Evolutionary conservation across 2,113 vertebrate genomes (phyloP).

Genomic region (Hymenochirus boettgeri): DNA sequence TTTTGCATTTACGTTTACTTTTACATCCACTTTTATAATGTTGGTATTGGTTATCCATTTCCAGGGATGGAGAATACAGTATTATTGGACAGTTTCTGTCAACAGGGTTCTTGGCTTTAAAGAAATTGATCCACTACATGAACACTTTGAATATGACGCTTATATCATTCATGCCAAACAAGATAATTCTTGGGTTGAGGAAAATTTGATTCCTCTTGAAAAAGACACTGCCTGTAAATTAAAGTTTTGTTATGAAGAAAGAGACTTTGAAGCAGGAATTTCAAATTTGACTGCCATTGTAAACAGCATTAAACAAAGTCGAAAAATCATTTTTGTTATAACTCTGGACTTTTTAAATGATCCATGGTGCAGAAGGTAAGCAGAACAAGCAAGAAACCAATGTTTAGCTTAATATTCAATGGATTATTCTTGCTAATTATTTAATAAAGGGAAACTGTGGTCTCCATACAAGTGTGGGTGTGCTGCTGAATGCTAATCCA

Average conservation of each 20-base stretch:
- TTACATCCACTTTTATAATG: constrained; percentile 56
- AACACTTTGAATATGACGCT: constrained; percentile 73
- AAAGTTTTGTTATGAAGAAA: constrained; percentile 80
- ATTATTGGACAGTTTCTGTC: constrained; percentile 81
- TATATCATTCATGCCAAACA: constrained; percentile 76
- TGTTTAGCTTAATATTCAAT: too few species aligned
- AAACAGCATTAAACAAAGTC: constrained; percentile 74
- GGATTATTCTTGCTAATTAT: too few species aligned
- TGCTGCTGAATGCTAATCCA: too few species aligned
- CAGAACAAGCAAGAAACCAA: constrained; percentile 36
- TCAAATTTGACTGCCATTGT: constrained; percentile 72
- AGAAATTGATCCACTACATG: constrained; percentile 61
- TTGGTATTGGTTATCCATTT: constrained; percentile 68
- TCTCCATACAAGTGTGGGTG: too few species aligned
- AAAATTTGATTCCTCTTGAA: constrained; percentile 72
- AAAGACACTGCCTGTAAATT: constrained; percentile 52
- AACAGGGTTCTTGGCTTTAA: constrained; percentile 79
- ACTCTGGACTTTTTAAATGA: constrained; percentile 81
- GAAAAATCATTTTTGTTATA: constrained; percentile 86
- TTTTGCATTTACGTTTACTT: constrained; percentile 64
- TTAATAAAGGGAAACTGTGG: too few species aligned
- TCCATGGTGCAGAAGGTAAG: constrained; percentile 80
- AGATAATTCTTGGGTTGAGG: constrained; percentile 77
- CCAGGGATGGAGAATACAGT: constrained; percentile 88
- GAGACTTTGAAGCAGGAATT: constrained; percentile 75